Evolutionary conservation across 2,888 invertebrate species (phyloP).

Genomic region (Eilema depressum): DNA sequence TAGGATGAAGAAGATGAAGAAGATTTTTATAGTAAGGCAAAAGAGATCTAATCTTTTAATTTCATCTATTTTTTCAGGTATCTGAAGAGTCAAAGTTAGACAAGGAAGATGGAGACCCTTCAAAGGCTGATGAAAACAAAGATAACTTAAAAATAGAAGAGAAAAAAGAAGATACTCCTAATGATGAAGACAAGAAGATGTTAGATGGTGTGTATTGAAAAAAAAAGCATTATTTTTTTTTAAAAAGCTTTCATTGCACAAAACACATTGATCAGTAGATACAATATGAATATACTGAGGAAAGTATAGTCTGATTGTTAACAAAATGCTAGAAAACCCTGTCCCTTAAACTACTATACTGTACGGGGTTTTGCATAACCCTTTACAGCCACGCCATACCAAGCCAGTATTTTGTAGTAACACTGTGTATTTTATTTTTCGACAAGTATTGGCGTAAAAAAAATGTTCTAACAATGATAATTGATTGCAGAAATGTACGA

Average conservation of each 20-base stretch:
- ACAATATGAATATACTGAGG: no score
- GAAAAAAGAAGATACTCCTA: constrained; percentile 77
- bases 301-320: no score
- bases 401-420: no score
- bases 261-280: no score
- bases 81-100: constrained; percentile 73
- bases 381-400: no score
- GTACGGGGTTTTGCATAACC: no score
- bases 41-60: not conserved
- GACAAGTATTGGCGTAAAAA: not conserved
- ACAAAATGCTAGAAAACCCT: no score
- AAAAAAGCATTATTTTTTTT: not conserved
- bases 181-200: constrained; percentile 89
- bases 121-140: constrained; percentile 82
- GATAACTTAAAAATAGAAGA: constrained; percentile 85
- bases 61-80: constrained; percentile 51
- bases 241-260: no score
- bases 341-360: no score
- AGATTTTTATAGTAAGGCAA: no score
- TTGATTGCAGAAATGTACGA: constrained; percentile 90
- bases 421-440: not conserved
- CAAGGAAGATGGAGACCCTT: constrained; percentile 74
- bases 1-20: no score
- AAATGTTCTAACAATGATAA: not conserved
- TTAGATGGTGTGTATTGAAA: constrained; percentile 88